These are phyloP conservation scores for Liodrosophila aerea DNA, from an alignment of 2,888 invertebrate species.

Conservation along the genomic window DNA sequence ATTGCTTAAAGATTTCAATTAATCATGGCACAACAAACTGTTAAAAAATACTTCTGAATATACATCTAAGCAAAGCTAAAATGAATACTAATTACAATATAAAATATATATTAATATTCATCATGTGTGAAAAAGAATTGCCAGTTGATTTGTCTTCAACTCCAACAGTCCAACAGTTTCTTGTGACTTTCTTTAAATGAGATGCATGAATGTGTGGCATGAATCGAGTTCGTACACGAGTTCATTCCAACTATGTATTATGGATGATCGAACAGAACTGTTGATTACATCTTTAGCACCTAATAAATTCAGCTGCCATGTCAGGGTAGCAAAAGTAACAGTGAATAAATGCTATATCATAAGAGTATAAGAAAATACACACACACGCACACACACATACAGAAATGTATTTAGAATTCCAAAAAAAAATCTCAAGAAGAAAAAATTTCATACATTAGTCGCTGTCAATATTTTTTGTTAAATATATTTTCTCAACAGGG, in stretches of 20 bases:
- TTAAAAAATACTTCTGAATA: too few species aligned
- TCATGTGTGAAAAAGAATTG: conserved; percentile 6
- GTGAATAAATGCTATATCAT: conserved; percentile 47
- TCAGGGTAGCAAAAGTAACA: conserved; percentile 44
- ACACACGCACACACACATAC: too few species aligned
- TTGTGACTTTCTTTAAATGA: conserved; percentile 7
- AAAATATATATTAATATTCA: conserved; percentile 6
- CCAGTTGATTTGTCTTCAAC: conserved; percentile 14
- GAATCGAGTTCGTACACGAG: conserved; percentile 7
- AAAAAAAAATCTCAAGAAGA: conserved; percentile 18
- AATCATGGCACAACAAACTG: too few species aligned
- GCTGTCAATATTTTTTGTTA: conserved; percentile 67
- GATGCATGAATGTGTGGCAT: conserved; percentile 17
- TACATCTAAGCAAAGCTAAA: neutral
- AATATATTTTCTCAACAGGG: conserved; percentile 29
- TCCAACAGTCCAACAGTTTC: conserved; percentile 5
- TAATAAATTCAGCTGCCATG: conserved; percentile 45
- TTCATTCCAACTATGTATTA: conserved; percentile 15
- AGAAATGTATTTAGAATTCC: conserved; percentile 39
- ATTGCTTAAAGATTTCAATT: too few species aligned
- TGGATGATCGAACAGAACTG: conserved; percentile 23
- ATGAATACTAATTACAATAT: too few species aligned
- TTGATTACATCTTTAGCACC: conserved; percentile 51
- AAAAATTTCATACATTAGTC: conserved; percentile 65
- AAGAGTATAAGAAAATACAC: conserved; percentile 21